Percentiles rank a stretch among this genome's conserved stretches.
phyloP scores from a whole-genome alignment of 2,888 invertebrate species.

The Acutogordius australiensis region DNA sequence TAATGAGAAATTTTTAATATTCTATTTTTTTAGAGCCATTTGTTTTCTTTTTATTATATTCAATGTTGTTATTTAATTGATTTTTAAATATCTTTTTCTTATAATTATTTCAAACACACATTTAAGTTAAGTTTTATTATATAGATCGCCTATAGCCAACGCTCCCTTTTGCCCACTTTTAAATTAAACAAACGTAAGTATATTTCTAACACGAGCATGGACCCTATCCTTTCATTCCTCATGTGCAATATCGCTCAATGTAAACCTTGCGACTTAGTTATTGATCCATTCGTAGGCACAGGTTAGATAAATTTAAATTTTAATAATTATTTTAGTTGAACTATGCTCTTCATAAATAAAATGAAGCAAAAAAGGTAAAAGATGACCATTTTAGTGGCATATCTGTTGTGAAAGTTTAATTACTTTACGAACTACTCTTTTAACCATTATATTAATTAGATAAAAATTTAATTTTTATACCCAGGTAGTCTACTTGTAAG shows the following conservation, averaged over 20 bases:
- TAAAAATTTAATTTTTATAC: too few relatives aligned
- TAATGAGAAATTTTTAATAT: not conserved
- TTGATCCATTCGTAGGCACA: slow-evolving; percentile 75
- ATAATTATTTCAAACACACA: not conserved
- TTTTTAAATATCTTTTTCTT: not conserved
- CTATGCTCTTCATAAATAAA: too few relatives aligned
- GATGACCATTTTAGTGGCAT: too few relatives aligned
- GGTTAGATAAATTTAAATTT: slow-evolving; percentile 22
- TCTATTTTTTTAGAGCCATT: too few relatives aligned
- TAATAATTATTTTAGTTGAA: too few relatives aligned
- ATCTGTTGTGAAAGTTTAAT: too few relatives aligned
- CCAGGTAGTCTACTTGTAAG: slow-evolving; percentile 23
- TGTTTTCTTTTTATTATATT: not conserved
- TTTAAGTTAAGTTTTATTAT: not conserved
- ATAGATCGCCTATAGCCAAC: not conserved
- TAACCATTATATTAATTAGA: too few relatives aligned
- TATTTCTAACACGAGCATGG: slow-evolving; percentile 96
- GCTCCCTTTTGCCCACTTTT: not conserved
- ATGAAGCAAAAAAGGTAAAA: too few relatives aligned
- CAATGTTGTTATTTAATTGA: not conserved
- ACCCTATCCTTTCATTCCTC: slow-evolving; percentile 60
- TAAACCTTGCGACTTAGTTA: slow-evolving; percentile 38
- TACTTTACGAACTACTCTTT: too few relatives aligned
- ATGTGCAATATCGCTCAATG: slow-evolving; percentile 79
- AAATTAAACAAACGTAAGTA: slow-evolving; percentile 38